Conservation (phyloP, 2,797 vertebrate species). For the Poeciliopsis turneri region DNA sequence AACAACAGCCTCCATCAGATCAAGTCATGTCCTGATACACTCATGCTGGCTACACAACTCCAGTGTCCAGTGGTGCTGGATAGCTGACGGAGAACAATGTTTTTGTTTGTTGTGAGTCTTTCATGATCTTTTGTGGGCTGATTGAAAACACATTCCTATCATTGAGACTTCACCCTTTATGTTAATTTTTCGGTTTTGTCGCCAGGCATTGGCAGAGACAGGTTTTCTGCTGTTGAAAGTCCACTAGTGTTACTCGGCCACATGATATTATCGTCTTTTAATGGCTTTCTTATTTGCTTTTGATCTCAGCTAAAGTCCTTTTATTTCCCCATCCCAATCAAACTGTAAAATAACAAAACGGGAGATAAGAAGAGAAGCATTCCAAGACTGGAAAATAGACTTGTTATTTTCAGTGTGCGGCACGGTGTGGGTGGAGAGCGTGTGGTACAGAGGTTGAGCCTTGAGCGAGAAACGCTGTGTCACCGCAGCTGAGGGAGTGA, state of each 20-base stretch:
- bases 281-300: background rate
- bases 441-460: constrained; percentile 57
- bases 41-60: background rate
- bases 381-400: background rate
- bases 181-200: background rate
- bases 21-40: background rate
- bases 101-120: background rate
- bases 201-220: background rate
- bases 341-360: background rate
- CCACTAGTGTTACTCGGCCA: background rate
- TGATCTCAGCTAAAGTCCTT: background rate
- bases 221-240: background rate
- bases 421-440: constrained; percentile 18
- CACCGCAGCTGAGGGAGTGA: constrained; percentile 57
- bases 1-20: background rate
- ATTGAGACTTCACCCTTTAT: background rate
- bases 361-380: background rate
- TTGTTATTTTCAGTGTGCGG: constrained; percentile 9
- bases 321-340: background rate
- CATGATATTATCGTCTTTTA: background rate
- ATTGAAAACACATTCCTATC: background rate
- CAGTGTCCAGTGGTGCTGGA: background rate
- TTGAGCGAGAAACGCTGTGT: constrained; percentile 63
- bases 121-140: background rate
- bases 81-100: background rate